phyloP scores from a whole-genome alignment of 2,797 vertebrate genomes.

The Enteromius paludinosus region DNA sequence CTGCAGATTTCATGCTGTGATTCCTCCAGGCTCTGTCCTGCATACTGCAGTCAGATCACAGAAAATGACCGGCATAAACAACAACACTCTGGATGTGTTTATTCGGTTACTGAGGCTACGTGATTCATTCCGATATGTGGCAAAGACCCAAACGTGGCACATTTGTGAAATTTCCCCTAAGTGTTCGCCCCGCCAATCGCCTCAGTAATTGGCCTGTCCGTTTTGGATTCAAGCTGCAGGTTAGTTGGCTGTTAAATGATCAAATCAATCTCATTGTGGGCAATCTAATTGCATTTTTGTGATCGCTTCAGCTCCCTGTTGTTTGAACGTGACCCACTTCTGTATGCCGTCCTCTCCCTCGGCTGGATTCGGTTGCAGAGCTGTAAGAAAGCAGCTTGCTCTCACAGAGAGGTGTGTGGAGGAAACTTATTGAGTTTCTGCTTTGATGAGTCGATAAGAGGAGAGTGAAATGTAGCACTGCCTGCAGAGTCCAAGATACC shows the following conservation, averaged over 20 bases:
- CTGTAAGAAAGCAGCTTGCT: constrained; percentile 6
- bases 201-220: constrained; percentile 13
- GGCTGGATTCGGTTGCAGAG: constrained; percentile 32
- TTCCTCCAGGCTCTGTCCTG: constrained; percentile 26
- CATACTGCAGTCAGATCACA: constrained; percentile 20
- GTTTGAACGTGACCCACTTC: constrained; percentile 32
- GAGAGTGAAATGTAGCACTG: constrained; percentile 43
- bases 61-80: neutral
- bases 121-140: neutral
- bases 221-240: neutral
- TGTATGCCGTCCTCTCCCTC: neutral
- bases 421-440: constrained; percentile 47
- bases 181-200: neutral
- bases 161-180: constrained; percentile 4
- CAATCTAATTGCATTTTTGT: constrained; percentile 18
- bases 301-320: constrained; percentile 13
- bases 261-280: constrained; percentile 8
- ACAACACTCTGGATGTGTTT: neutral
- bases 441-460: constrained; percentile 43
- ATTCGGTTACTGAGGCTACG: neutral
- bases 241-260: neutral
- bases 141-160: neutral
- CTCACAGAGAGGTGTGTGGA: constrained; percentile 48
- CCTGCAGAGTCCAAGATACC: constrained; percentile 17
- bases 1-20: constrained; percentile 42